Evolutionary conservation across 1,140 invertebrate genomes (phyloP).

Genomic region (Pogonomyrmex californicus): DNA sequence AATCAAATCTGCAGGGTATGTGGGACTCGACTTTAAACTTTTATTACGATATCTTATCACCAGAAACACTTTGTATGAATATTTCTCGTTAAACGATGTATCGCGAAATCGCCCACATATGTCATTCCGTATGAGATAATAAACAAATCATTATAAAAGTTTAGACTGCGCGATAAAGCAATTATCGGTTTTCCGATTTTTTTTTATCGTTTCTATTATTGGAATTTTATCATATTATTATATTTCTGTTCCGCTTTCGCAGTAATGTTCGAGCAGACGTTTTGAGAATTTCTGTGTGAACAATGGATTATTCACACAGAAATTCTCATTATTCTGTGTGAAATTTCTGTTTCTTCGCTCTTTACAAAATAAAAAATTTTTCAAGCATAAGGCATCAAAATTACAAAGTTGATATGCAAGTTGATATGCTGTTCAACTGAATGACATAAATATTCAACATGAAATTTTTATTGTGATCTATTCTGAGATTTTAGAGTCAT

Average conservation of each 20-base stretch:
- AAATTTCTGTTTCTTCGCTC: too few relatives aligned
- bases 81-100: background rate
- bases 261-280: background rate
- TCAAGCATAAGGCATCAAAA: background rate
- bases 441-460: background rate
- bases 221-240: background rate
- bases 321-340: too few relatives aligned
- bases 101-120: conserved; percentile 17
- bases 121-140: conserved; percentile 13
- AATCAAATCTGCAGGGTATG: conserved; percentile 16
- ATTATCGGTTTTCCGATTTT: background rate
- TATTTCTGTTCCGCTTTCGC: background rate
- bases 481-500: background rate
- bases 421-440: background rate
- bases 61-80: background rate
- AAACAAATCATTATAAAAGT: background rate
- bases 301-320: background rate
- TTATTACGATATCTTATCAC: conserved; percentile 25
- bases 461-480: background rate
- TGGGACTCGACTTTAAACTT: background rate
- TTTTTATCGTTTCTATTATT: background rate
- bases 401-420: too few relatives aligned
- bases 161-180: background rate
- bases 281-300: background rate
- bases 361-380: background rate